phyloP scores from a whole-genome alignment of 2,113 vertebrate species.

The Atrichornis clamosus region DNA sequence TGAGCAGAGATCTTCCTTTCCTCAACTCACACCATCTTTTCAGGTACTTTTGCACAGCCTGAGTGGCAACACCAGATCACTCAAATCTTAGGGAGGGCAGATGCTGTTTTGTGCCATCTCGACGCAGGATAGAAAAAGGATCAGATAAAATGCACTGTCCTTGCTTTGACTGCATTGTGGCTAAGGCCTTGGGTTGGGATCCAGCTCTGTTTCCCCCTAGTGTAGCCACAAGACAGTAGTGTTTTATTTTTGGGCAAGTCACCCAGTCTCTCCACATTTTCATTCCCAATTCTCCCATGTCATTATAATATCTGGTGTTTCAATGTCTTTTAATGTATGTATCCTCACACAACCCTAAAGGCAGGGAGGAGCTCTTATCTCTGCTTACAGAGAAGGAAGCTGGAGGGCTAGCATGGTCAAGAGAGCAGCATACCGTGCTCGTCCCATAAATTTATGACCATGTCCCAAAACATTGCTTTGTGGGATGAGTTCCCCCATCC shows the following conservation, averaged over 20 bases:
- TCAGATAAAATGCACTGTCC: background rate
- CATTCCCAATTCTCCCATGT: background rate
- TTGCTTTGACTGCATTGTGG: background rate
- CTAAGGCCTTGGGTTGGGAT: background rate
- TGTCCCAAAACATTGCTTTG: background rate
- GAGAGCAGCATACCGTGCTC: background rate
- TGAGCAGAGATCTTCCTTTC: background rate
- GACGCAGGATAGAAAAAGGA: background rate
- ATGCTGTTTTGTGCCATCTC: background rate
- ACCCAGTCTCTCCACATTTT: background rate
- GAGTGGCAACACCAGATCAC: background rate
- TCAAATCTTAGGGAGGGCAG: no score
- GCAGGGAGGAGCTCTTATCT: background rate
- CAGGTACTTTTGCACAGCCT: background rate
- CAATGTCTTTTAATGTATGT: background rate
- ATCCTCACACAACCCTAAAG: background rate
- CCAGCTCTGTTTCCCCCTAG: background rate
- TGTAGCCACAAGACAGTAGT: background rate
- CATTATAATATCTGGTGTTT: slow-evolving; percentile 26
- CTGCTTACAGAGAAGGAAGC: background rate
- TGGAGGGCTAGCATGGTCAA: background rate
- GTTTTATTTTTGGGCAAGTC: background rate
- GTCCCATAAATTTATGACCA: background rate
- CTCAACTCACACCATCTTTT: background rate
- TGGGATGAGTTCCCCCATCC: background rate